Conservation (phyloP, 1,140 invertebrate species). For the Pogonognathellus flavescens region DNA sequence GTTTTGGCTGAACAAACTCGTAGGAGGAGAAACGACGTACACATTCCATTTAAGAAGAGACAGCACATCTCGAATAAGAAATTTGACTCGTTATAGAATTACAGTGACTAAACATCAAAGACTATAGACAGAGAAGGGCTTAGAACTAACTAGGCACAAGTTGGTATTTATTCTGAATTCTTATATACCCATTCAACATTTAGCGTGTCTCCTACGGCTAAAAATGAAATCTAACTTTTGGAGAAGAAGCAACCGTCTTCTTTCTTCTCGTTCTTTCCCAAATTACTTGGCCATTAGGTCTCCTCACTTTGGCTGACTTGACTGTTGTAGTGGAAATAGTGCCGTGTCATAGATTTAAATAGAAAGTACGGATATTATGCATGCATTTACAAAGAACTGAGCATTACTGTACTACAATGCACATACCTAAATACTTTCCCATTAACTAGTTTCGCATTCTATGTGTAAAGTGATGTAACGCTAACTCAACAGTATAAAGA, state of each 20-base stretch:
- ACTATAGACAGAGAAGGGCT: slow-evolving; percentile 27
- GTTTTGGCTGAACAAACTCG: neutral
- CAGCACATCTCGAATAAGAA: slow-evolving; percentile 23
- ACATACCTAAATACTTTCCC: neutral
- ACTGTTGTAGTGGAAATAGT: neutral
- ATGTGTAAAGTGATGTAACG: slow-evolving; percentile 39
- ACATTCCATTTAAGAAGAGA: neutral
- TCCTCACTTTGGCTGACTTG: neutral
- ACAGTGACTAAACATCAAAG: slow-evolving; percentile 23
- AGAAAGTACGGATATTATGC: neutral
- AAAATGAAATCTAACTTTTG: slow-evolving; percentile 34
- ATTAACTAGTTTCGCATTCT: slow-evolving; percentile 32
- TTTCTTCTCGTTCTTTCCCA: slow-evolving; percentile 18
- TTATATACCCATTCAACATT: slow-evolving; percentile 41
- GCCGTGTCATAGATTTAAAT: neutral
- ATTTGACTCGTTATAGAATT: slow-evolving; percentile 29
- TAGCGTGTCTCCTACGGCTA: slow-evolving; percentile 1
- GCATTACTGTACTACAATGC: neutral
- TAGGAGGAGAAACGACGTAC: no score
- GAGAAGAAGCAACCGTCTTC: slow-evolving; percentile 1
- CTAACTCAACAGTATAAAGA: slow-evolving; percentile 20
- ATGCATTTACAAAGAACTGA: neutral
- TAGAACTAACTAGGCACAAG: slow-evolving; percentile 11
- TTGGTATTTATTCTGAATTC: slow-evolving; percentile 30
- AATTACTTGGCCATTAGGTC: slow-evolving; percentile 48